Percentiles rank a stretch among this genome's conserved stretches.
Conservation (phyloP, 1,140 invertebrate genomes). For the Sesamia nonagrioides region DNA sequence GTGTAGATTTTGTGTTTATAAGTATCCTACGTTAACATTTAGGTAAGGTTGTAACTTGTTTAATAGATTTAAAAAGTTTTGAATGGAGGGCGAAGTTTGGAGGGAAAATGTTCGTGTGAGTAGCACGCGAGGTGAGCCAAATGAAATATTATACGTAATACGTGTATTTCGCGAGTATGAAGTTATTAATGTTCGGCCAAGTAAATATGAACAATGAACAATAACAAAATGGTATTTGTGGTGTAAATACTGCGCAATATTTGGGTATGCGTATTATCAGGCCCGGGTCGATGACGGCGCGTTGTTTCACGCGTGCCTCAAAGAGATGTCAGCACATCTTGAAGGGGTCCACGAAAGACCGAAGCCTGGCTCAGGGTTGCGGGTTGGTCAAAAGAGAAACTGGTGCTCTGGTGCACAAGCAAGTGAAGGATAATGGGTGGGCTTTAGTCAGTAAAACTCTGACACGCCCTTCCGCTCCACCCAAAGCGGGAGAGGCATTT, state of each 20-base stretch:
- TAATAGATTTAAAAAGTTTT: slow-evolving; percentile 60
- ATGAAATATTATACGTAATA: slow-evolving; percentile 26
- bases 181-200: slow-evolving; percentile 24
- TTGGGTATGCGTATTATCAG: neutral
- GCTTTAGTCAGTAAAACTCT: too few relatives aligned
- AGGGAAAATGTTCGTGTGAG: slow-evolving; percentile 7
- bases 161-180: slow-evolving; percentile 1
- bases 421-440: too few relatives aligned
- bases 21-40: slow-evolving; percentile 30
- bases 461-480: too few relatives aligned
- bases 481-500: too few relatives aligned
- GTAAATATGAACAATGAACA: slow-evolving; percentile 22
- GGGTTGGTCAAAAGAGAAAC: too few relatives aligned
- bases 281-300: too few relatives aligned
- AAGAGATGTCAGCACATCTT: too few relatives aligned
- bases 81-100: slow-evolving; percentile 45
- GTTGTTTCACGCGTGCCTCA: too few relatives aligned
- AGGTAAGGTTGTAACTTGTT: slow-evolving; percentile 37
- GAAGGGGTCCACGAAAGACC: too few relatives aligned
- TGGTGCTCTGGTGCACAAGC: too few relatives aligned
- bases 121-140: slow-evolving; percentile 41
- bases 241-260: neutral
- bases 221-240: slow-evolving; percentile 3
- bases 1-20: slow-evolving; percentile 45
- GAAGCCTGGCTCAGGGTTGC: too few relatives aligned